Conservation (phyloP, 2,797 vertebrate genomes). For the Graptemys geographica region DNA sequence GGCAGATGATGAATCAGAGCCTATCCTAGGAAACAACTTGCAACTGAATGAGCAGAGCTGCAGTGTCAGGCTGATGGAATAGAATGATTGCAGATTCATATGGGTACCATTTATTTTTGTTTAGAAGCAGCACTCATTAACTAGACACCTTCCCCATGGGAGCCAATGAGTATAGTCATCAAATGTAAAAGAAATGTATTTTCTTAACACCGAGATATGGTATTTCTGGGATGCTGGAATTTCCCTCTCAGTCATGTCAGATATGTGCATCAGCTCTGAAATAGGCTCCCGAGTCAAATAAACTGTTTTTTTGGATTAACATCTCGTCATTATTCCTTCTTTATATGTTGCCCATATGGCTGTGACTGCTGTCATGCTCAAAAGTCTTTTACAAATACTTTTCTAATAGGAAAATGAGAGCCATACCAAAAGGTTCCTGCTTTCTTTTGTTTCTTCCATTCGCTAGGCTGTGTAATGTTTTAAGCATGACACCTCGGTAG, state of each 20-base stretch:
- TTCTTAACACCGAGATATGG: neutral
- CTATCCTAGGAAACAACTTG: too few relatives aligned
- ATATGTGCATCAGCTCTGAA: neutral
- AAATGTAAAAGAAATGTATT: neutral
- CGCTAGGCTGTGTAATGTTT: neutral
- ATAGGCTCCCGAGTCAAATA: neutral
- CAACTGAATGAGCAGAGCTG: neutral
- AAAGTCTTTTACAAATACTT: neutral
- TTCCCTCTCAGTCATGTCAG: slow-evolving; percentile 13
- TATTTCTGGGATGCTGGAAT: slow-evolving; percentile 28
- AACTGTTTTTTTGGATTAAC: slow-evolving; percentile 9
- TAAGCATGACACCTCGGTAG: neutral
- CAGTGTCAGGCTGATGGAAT: neutral
- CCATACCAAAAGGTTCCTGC: neutral
- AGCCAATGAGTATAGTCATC: slow-evolving; percentile 32
- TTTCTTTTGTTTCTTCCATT: neutral
- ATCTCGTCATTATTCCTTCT: neutral
- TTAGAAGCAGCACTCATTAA: neutral
- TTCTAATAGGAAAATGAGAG: neutral
- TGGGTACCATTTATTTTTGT: slow-evolving; percentile 18
- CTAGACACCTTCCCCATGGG: slow-evolving; percentile 11
- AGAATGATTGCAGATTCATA: neutral
- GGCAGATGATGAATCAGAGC: neutral
- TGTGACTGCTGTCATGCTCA: neutral
- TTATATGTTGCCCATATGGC: neutral